Conservation (phyloP, 2,888 invertebrate species). For the Pecten maximus region DNA sequence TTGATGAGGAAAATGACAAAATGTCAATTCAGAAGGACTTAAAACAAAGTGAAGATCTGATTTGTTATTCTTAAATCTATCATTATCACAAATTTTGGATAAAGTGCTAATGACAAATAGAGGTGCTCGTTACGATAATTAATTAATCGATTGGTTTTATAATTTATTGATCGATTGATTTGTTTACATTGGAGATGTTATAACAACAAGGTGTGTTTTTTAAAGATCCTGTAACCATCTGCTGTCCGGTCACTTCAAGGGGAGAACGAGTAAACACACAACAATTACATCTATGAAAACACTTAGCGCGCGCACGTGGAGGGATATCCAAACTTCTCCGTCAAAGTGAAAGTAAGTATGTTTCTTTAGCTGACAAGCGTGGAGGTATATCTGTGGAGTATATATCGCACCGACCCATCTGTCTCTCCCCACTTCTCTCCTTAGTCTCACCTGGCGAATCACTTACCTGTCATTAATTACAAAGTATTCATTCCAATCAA, state of each 20-base stretch:
- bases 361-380: slow-evolving; percentile 10
- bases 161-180: not conserved
- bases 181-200: not conserved
- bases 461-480: slow-evolving; percentile 27
- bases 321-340: slow-evolving; percentile 6
- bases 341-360: slow-evolving; percentile 31
- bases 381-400: slow-evolving; percentile 2
- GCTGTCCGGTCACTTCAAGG: not conserved
- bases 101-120: not conserved
- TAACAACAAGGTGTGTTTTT: not conserved
- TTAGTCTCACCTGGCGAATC: slow-evolving; percentile 1
- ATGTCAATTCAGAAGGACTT: not conserved
- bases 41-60: not conserved
- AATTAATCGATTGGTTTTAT: not conserved
- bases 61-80: not conserved
- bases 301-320: slow-evolving; percentile 1
- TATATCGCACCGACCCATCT: slow-evolving; percentile 9
- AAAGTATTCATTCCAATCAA: slow-evolving; percentile 32
- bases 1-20: slow-evolving; percentile 13
- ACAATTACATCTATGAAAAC: slow-evolving; percentile 16
- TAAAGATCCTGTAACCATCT: not conserved
- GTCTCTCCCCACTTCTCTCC: not conserved
- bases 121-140: not conserved
- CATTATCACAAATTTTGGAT: not conserved
- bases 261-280: not conserved